A percentile compares a stretch with the other conserved stretches of the same genome.
Evolutionary conservation across 2,888 invertebrate species (phyloP).

Genomic region (Microctonus brassicae): DNA sequence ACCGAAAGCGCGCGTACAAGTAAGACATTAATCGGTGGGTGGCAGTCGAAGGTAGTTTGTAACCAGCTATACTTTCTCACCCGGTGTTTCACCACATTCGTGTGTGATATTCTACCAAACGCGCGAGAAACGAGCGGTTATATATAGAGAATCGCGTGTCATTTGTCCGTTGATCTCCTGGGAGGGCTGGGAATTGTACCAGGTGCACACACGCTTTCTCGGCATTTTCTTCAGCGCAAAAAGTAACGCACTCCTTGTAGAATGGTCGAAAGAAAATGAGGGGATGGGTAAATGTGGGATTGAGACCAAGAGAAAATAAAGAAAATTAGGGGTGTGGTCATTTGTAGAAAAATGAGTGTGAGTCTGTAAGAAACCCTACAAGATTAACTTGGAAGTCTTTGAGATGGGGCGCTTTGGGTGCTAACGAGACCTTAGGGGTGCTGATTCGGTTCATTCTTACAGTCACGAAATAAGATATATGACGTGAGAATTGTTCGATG

Average conservation of each 20-base stretch:
- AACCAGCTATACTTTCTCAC: constrained; percentile 41
- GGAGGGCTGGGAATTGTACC: constrained; percentile 58
- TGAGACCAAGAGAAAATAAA: constrained; percentile 22
- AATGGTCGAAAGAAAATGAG: neutral
- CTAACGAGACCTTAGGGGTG: constrained; percentile 54
- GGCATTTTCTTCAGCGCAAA: constrained; percentile 62
- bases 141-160: constrained; percentile 67
- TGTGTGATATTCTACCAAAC: neutral
- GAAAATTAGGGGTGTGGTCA: constrained; percentile 35
- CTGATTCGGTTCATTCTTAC: neutral
- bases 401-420: constrained; percentile 26
- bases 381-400: constrained; percentile 53
- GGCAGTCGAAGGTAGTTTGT: constrained; percentile 61
- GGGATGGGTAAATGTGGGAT: neutral
- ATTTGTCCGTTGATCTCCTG: constrained; percentile 68
- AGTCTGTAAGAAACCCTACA: constrained; percentile 42
- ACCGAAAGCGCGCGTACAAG: constrained; percentile 52
- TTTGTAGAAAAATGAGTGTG: constrained; percentile 32
- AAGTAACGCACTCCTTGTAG: constrained; percentile 60
- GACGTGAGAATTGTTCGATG: neutral
- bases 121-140: neutral
- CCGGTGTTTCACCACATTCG: neutral
- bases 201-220: constrained; percentile 56
- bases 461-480: constrained; percentile 1
- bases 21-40: constrained; percentile 65